Conservation (phyloP, 2,113 vertebrate genomes). For the Dasyprocta punctata region DNA sequence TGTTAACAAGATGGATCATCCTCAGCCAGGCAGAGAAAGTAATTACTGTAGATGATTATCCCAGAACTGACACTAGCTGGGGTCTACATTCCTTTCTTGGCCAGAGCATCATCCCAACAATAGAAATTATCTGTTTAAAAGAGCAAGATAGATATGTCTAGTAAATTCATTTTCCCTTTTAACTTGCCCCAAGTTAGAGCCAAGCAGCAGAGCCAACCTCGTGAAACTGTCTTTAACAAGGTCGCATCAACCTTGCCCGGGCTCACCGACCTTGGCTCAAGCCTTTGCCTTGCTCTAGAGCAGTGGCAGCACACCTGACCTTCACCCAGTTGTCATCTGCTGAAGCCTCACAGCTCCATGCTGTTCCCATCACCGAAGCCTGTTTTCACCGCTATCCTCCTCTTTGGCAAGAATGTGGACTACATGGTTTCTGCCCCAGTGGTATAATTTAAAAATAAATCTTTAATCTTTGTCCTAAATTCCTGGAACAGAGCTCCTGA, state of each 20-base stretch:
- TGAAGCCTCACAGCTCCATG: neutral
- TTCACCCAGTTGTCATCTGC: neutral
- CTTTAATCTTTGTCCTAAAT: neutral
- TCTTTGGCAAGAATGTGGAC: neutral
- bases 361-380: neutral
- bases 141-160: neutral
- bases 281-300: neutral
- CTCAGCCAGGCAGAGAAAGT: neutral
- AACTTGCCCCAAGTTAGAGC: neutral
- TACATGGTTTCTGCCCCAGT: neutral
- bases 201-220: neutral
- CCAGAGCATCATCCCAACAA: neutral
- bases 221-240: neutral
- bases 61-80: neutral
- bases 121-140: slow-evolving; percentile 12
- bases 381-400: neutral
- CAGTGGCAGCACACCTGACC: neutral
- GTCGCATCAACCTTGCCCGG: no score
- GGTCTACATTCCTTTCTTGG: neutral
- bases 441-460: neutral
- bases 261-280: neutral
- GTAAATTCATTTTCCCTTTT: neutral
- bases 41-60: slow-evolving; percentile 3
- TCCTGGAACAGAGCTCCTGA: neutral
- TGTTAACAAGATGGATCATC: neutral